phyloP scores from a whole-genome alignment of 2,113 vertebrate genomes.

The Phycodurus eques region DNA sequence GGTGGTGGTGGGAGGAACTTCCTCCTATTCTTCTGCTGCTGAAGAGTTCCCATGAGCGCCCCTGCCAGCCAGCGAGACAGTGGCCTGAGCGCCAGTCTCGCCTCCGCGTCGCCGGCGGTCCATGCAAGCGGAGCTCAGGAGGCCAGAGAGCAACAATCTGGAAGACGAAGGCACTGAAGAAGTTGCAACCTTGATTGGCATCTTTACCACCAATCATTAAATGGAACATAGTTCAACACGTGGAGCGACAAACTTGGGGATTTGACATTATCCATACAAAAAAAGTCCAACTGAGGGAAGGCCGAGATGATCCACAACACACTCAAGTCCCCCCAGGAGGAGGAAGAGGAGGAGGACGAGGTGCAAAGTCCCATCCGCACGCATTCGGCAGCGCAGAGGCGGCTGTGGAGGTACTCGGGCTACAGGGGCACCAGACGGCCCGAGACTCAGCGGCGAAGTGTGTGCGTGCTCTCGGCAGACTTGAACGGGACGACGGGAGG shows the following conservation, averaged over 20 bases:
- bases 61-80: conserved; percentile 83
- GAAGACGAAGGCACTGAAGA: conserved; percentile 1
- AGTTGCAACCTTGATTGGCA: conserved; percentile 15
- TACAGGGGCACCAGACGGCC: conserved; percentile 40
- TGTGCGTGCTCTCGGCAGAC: conserved; percentile 66
- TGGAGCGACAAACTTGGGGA: background rate
- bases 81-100: conserved; percentile 74
- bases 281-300: background rate
- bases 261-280: background rate
- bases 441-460: conserved; percentile 62
- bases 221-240: conserved; percentile 18
- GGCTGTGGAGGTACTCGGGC: conserved; percentile 66
- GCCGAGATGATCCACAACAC: conserved; percentile 69
- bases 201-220: conserved; percentile 13
- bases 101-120: conserved; percentile 48
- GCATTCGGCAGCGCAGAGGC: conserved; percentile 56
- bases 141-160: background rate
- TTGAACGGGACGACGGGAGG: conserved; percentile 42
- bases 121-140: conserved; percentile 2
- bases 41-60: conserved; percentile 90
- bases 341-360: conserved; percentile 35
- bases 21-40: conserved; percentile 92
- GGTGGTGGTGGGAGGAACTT: conserved; percentile 86
- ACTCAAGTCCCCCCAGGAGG: conserved; percentile 46
- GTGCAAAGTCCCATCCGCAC: conserved; percentile 50